Evolutionary conservation across 2,888 invertebrate genomes (phyloP), one percentile per base, ranked within the genome.

Genomic region (Platerodrilus igneus): DNA sequence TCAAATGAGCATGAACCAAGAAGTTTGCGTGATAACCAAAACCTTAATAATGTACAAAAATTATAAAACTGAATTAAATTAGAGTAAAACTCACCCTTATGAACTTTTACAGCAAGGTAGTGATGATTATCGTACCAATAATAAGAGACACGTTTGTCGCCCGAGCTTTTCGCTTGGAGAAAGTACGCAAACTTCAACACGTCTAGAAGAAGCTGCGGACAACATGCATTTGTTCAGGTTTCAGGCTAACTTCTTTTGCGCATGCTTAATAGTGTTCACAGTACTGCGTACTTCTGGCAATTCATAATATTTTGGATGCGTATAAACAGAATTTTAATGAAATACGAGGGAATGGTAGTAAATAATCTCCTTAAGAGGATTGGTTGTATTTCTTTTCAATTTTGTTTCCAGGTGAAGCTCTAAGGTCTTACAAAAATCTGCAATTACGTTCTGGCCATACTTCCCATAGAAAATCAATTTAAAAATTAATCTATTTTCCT

Each of bases 221-320:
- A 39, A 28, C 32, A 33, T 33, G 33, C 32, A 33, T 33, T 39
- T 39, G 26, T 33, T 31, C 39, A 39, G 33, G 39, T 39, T 39
- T 39, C 30, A 28, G 33, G 39, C 39, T 27, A 28, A 22, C 27
- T 17, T 31, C 9, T 2, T 14, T 7, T 33, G 39, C 39, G 39
- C 39, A 39, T 10, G 32, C 33, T 22, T 28, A 16, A 27, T 20
- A 18, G 7, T 20, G 32, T 32, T 25, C 31, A 33, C 32, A 39
- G 39, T 27, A 28, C 39, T 39, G 39, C 39, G 39, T 39, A 39
- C 39, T 17, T 32, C 25, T 25, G 8, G 27, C 25, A 27, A 33
- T 33, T 33, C n/a, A n/a, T n/a, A n/a, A 29, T 26, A n/a, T 20
- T 27, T 28, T 27, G 9, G 10, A 14, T 28, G 18, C 27, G n/a